Evolutionary conservation across 2,113 vertebrate species (phyloP).

Genomic region (Tragelaphus strepsiceros): DNA sequence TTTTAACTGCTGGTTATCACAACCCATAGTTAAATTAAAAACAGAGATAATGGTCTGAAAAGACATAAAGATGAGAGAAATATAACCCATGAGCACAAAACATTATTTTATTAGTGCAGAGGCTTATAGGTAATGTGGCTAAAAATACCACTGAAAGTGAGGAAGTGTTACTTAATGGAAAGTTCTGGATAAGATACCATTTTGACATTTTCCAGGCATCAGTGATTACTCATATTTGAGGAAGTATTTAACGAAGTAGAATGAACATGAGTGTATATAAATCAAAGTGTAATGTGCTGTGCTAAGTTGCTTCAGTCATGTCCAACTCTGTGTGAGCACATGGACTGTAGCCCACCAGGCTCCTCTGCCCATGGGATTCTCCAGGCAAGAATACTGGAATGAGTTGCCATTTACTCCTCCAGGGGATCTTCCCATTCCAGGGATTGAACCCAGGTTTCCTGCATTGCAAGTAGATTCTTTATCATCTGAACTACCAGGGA

Average conservation of each 20-base stretch:
- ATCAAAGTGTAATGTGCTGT: neutral
- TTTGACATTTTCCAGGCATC: neutral
- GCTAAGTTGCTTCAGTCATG: neutral
- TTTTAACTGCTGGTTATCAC: neutral
- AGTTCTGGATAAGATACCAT: neutral
- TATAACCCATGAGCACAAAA: neutral
- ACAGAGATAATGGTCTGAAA: neutral
- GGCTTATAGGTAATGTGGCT: fast-evolving
- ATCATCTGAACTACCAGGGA: neutral
- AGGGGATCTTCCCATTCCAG: neutral
- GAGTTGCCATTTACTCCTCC: neutral
- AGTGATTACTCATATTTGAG: neutral
- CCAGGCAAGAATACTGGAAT: neutral
- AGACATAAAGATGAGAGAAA: neutral
- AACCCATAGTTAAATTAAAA: neutral
- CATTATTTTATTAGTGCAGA: neutral
- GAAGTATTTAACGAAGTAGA: neutral
- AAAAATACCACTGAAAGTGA: neutral
- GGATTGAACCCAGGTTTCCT: neutral
- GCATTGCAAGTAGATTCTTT: neutral
- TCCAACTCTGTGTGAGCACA: neutral
- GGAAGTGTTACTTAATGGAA: neutral
- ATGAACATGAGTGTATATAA: neutral
- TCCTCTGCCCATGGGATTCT: neutral
- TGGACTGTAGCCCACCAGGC: neutral